Conservation (phyloP, 2,888 invertebrate genomes). For the Crepidodera aurea region DNA sequence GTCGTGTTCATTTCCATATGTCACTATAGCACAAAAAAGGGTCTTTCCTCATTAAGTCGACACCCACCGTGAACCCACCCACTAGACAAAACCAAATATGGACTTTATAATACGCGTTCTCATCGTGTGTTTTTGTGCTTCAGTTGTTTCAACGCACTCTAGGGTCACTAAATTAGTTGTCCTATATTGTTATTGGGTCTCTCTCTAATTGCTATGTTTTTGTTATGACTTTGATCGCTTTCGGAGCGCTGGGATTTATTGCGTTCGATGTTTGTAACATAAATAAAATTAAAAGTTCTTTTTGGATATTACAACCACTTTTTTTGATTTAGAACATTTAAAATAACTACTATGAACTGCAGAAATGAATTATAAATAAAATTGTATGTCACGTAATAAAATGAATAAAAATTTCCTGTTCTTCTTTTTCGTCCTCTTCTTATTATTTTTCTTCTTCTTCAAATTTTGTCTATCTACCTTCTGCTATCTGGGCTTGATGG, state of each 20-base stretch:
- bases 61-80: not conserved
- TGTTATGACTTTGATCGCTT: constrained; percentile 10
- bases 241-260: not conserved
- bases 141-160: constrained; percentile 15
- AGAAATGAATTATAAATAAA: too few species aligned
- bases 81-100: constrained; percentile 18
- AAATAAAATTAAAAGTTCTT: not conserved
- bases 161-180: constrained; percentile 25
- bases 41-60: constrained; percentile 4
- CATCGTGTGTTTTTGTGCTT: constrained; percentile 21
- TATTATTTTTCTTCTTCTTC: too few species aligned
- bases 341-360: too few species aligned
- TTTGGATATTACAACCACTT: not conserved
- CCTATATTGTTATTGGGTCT: constrained; percentile 18
- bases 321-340: too few species aligned
- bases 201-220: constrained; percentile 21
- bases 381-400: too few species aligned
- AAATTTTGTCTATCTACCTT: too few species aligned
- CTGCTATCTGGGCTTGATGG: too few species aligned
- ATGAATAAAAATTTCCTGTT: too few species aligned
- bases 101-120: constrained; percentile 21
- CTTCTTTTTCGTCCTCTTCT: too few species aligned
- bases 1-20: constrained; percentile 4
- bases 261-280: not conserved
- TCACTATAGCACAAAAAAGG: constrained; percentile 5